phyloP scores from a whole-genome alignment of 2,113 vertebrate species.

The Rhizomys pruinosus region DNA sequence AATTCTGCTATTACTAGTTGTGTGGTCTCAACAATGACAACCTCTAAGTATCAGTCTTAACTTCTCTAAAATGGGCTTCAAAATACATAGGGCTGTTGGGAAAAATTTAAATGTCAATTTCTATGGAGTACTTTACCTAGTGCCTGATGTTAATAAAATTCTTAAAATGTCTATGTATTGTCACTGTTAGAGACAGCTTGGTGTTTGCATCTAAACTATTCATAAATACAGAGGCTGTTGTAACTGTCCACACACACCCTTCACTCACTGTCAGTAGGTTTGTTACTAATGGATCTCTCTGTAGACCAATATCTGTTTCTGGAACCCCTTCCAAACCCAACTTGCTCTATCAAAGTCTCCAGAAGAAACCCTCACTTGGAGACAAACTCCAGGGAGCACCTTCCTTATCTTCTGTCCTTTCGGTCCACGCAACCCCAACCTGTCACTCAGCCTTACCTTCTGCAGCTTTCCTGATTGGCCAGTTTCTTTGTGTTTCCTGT shows the following conservation, averaged over 20 bases:
- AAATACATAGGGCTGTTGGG: not conserved
- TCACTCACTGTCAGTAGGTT: not conserved
- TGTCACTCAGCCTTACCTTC: not conserved
- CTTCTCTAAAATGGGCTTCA: not conserved
- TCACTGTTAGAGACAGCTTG: not conserved
- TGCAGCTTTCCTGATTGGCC: not conserved
- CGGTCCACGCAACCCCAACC: not conserved
- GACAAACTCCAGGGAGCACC: not conserved
- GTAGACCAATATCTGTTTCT: not conserved
- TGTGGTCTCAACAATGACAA: not conserved
- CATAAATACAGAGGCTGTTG: not conserved
- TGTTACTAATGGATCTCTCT: not conserved
- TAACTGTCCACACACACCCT: not conserved
- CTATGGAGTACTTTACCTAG: not conserved
- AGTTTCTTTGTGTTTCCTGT: not conserved
- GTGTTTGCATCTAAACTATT: not conserved
- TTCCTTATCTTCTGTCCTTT: not conserved
- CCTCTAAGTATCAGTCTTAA: not conserved
- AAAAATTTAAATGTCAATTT: not conserved
- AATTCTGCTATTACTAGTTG: not conserved
- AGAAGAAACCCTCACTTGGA: not conserved
- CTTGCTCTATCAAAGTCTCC: not conserved
- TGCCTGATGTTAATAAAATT: not conserved
- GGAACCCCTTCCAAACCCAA: not conserved
- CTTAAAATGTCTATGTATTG: not conserved